Conservation (phyloP, 2,797 vertebrate genomes). For the Smutsia temminckii region DNA sequence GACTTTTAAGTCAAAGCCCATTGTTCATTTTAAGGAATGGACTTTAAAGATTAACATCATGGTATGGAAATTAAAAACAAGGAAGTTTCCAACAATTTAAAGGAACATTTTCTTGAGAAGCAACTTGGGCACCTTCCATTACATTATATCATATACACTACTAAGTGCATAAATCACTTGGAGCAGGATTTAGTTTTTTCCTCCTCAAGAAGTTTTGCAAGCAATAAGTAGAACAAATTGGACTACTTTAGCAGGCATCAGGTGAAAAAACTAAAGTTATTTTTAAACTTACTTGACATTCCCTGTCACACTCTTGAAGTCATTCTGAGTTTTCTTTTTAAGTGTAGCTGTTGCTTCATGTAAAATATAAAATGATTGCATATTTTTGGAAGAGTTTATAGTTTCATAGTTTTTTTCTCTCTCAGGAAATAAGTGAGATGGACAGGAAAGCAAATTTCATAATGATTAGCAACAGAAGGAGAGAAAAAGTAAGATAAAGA, state of each 20-base stretch:
- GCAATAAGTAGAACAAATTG: not conserved
- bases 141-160: not conserved
- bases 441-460: not conserved
- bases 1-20: not conserved
- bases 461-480: not conserved
- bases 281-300: not conserved
- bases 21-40: not conserved
- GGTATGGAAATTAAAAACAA: not conserved
- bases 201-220: not conserved
- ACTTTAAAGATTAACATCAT: not conserved
- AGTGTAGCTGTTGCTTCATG: not conserved
- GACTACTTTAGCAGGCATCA: not conserved
- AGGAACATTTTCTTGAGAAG: not conserved
- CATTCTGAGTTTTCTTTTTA: not conserved
- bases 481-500: not conserved
- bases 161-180: not conserved
- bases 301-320: not conserved
- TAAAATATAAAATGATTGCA: not conserved
- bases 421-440: not conserved
- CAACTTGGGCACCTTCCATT: not conserved
- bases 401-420: not conserved
- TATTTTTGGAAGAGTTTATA: not conserved
- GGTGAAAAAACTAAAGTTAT: not conserved
- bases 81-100: not conserved
- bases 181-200: not conserved